Percentiles rank a stretch among this genome's conserved stretches.
phyloP scores from a whole-genome alignment of 2,888 invertebrate species.

The Polyommatus iphigenia region DNA sequence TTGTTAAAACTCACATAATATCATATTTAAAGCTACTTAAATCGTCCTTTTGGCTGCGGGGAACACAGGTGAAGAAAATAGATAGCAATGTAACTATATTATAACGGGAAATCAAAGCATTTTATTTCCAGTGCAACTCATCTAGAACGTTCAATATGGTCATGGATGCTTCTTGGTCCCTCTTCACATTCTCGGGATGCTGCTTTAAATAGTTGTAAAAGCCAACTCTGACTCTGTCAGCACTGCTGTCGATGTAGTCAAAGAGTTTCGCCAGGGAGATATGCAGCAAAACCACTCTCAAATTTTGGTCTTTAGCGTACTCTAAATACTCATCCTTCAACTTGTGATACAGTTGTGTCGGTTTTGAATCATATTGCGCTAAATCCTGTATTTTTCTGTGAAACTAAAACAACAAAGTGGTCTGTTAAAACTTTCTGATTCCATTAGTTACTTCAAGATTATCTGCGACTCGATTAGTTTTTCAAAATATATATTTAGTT shows the following conservation, averaged over 20 bases:
- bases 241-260: conserved; percentile 52
- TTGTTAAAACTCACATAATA: no score
- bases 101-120: no score
- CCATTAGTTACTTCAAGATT: not conserved
- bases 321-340: conserved; percentile 54
- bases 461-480: not conserved
- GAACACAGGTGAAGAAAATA: not conserved
- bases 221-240: conserved; percentile 47
- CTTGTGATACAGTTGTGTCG: conserved; percentile 55
- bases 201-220: conserved; percentile 47
- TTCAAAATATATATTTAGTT: not conserved
- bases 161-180: conserved; percentile 49
- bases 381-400: conserved; percentile 53
- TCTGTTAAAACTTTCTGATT: not conserved
- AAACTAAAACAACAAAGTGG: conserved; percentile 49
- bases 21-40: no score
- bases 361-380: conserved; percentile 52
- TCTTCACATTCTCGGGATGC: conserved; percentile 46
- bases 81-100: no score
- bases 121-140: conserved; percentile 38
- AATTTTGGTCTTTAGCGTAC: conserved; percentile 43
- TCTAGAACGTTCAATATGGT: conserved; percentile 52
- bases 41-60: no score
- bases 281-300: conserved; percentile 55
- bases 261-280: conserved; percentile 51